These are phyloP conservation scores for Melanostoma scalare DNA, from an alignment of 2,888 invertebrate genomes.

Conservation along the genomic window DNA sequence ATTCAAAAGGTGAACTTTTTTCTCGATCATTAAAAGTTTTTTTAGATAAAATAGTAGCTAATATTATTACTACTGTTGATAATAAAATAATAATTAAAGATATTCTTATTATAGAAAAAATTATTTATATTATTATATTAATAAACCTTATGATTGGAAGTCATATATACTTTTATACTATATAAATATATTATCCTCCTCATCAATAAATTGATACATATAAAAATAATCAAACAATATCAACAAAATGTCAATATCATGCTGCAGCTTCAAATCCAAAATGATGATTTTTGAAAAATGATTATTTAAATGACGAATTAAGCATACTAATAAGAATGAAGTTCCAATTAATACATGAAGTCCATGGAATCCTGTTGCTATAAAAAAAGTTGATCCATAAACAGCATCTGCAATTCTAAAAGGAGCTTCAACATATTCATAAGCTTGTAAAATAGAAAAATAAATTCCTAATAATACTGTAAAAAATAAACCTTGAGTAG, in stretches of 20 bases:
- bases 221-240: conserved; percentile 85
- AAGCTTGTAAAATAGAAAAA: too few relatives aligned
- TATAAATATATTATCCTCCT: conserved; percentile 85
- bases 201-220: conserved; percentile 88
- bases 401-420: too few relatives aligned
- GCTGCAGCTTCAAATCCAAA: conserved; percentile 87
- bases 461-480: conserved; percentile 77
- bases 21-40: conserved; percentile 82
- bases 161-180: conserved; percentile 88
- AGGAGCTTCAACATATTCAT: too few relatives aligned
- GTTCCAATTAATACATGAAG: too few relatives aligned
- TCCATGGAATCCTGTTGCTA: too few relatives aligned
- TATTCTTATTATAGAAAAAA: conserved; percentile 74
- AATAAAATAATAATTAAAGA: too few relatives aligned
- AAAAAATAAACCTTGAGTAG: conserved; percentile 82
- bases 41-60: conserved; percentile 84
- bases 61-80: conserved; percentile 80
- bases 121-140: too few relatives aligned
- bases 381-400: too few relatives aligned
- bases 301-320: too few relatives aligned
- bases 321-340: too few relatives aligned
- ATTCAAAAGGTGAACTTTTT: too few relatives aligned
- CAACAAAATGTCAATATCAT: conserved; percentile 88
- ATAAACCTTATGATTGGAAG: conserved; percentile 45
- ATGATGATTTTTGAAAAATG: conserved; percentile 81